Base-by-base conservation (phyloP, 2,113 vertebrate genomes). In the Brachypodius melanocephalos region DNA sequence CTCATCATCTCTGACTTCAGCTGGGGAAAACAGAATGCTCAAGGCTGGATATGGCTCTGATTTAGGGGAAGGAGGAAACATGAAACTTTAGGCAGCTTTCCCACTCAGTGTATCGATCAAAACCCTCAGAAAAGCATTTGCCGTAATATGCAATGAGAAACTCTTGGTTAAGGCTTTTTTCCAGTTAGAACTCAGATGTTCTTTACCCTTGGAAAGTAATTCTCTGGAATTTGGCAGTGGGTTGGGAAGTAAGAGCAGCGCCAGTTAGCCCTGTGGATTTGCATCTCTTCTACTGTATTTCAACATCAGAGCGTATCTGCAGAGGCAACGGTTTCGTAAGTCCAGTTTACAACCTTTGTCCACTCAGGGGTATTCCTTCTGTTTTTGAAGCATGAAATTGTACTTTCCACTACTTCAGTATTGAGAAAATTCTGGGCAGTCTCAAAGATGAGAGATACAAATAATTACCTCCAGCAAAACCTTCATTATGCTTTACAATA, bases 201-300 rank as follows among this genome's bases (percentile, higher is more conserved):
- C 54, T 90, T 94, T 49, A 59, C 67, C 57, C 81, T 67, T 89
- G 89, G 93, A 94, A 90, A 95, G 16, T 40, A 80, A 62, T 91
- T 96, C 89, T 91, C 43, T 94, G 93, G 85, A 72, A 95, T 93
- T 91, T 91, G 90, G 87, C 92, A 62, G 76, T 75, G 51, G 66
- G 49, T 17, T 94, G 89, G 55, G 76, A 72, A 52, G 79, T 72
- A 22, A 74, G 51, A 87, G 54, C 62, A 57, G 42, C 55, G 72
- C 81, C 82, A 82, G 86, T 66, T 13, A 40, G 40, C 52, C 36
- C 65, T 34, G 58, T 78, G 93, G 91, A 46, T 91, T 80, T 76
- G 77, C 54, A n/a, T 93, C 76, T 59, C 32, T 71, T 9, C 5
- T 2, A 18, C 79, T 16, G 28, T 4, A 32, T 94, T 87, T 85